Evolutionary conservation across 2,797 vertebrate species (phyloP), one percentile per base, ranked within the genome.

Genomic region (Tokudaia tokunoshimensis): DNA sequence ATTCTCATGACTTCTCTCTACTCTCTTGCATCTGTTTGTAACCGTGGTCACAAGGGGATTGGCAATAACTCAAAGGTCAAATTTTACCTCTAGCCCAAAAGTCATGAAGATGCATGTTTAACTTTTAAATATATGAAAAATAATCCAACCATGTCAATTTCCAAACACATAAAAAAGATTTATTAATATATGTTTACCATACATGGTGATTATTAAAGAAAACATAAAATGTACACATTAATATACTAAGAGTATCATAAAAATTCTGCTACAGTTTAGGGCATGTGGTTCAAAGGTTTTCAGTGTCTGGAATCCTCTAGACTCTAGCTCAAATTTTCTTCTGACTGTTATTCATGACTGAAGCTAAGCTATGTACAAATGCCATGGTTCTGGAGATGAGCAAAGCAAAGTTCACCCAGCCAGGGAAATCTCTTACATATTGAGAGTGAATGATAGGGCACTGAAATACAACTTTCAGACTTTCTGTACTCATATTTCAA

Each of bases 191-290:
- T 1, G 41, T 86, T 57, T 85, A 74, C 85, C 55, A 44, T 79
- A 61, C 0, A 41, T 82, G 5, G 6, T 87, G 52, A 67, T 29
- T 67, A 41, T 41, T 1, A n/a, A 92, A 85, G 50, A 79, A 50
- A 15, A 19, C 34, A 55, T 22, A 20, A 41, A 79, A 85, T 41
- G 4, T 37, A 57, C 50, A 37, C 75, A 70, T 44, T 65, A 26
- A 29, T 57, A 26, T 9, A 41, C 52, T 59, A 83, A 37, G 22
- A 88, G 24, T 6, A 57, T 67, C 61, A 55, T 17, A 19, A 47
- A 72, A 91, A 72, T 94, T 81, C 65, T 67, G 2, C 55, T 94
- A 76, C 57, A 65, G 89, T n/a, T 89, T 91, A 52, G 15, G 65
- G 63, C 70, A 79, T 67, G 50, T 26, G 44, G 57, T 31, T 59